Evolutionary conservation across 1,140 invertebrate genomes (phyloP), one percentile per base, ranked within the genome.

Genomic region (Caenorhabditis latens): DNA sequence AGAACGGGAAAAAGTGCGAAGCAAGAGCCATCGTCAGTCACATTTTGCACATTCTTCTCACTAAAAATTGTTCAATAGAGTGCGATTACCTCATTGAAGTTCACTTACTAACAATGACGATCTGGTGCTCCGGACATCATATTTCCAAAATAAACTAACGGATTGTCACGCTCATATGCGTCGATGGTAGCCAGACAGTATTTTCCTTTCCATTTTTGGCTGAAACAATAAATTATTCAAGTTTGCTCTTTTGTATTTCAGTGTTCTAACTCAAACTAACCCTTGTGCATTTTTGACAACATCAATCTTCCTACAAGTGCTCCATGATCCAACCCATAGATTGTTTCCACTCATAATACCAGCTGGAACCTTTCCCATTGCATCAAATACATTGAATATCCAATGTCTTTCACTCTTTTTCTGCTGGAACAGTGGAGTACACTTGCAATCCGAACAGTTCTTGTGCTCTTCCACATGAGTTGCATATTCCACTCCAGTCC

Each of bases 311-410:
- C 92, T 57, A 57, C 91, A 92, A 16, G 91, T 92, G 16, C 85
- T 65, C 91, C 91, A 92, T 42, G 92, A 92, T 50, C 91, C 91
- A 16, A 91, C 89, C 91, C 91, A 92, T 57, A 92, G 75, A 85
- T 92, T 92, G 84, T 92, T 91, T 14, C 86, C 90, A 55, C 92
- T 89, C 24, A 90, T 83, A 40, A 92, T 84, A 32, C 91, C 91
- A 19, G 91, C 86, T 19, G 91, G 91, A 13, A 92, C 87, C 87
- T 92, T 92, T 24, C 91, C 91, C 82, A 92, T 91, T 32, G 91
- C 88, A 88, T 92, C 91, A 32, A 92, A 86, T 32, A 92, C 91
- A 83, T 92, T 87, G 58, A 92, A 92, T 63, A 92, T 92, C 91
- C 91, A 92, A 79, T 92, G 89, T 63, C 91, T 87, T 65, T 91